Percentiles rank a stretch among this genome's conserved stretches.
Conservation (phyloP, 2,888 invertebrate genomes). For the Cinara cedri region DNA sequence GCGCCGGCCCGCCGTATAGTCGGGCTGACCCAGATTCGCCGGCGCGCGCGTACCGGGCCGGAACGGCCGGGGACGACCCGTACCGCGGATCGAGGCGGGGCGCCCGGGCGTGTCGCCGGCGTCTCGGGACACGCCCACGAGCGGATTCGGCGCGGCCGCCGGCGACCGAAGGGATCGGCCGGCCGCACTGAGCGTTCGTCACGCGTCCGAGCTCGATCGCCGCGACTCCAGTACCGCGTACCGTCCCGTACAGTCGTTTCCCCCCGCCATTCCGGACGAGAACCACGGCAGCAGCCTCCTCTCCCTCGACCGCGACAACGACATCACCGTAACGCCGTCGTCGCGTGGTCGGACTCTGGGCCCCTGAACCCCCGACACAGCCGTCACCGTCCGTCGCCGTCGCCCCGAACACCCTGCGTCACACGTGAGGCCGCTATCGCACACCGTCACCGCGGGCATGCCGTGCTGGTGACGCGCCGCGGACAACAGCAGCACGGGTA, state of each 20-base stretch:
- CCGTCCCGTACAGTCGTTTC: constrained; percentile 3
- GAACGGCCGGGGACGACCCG: not conserved
- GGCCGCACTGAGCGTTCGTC: constrained; percentile 56
- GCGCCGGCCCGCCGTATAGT: not conserved
- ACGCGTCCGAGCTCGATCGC: constrained; percentile 55
- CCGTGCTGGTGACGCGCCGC: not conserved
- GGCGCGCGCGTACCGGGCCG: not conserved
- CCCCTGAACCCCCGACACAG: not conserved
- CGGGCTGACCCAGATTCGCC: constrained; percentile 38
- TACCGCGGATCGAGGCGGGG: constrained; percentile 13
- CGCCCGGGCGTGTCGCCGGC: constrained; percentile 22
- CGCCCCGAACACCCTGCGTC: not conserved
- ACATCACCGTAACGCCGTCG: not conserved
- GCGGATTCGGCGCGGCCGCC: constrained; percentile 44
- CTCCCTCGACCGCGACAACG: not conserved
- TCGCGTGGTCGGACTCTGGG: not conserved
- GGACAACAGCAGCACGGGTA: not conserved
- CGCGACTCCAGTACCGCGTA: constrained; percentile 22
- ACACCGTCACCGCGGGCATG: not conserved
- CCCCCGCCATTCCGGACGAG: constrained; percentile 16
- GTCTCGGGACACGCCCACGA: constrained; percentile 36
- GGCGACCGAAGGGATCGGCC: constrained; percentile 39
- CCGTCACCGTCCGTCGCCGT: no score
- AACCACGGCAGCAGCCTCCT: not conserved
- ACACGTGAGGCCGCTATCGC: no score